phyloP scores from a whole-genome alignment of 2,113 vertebrate species.

The Saguinus midas region DNA sequence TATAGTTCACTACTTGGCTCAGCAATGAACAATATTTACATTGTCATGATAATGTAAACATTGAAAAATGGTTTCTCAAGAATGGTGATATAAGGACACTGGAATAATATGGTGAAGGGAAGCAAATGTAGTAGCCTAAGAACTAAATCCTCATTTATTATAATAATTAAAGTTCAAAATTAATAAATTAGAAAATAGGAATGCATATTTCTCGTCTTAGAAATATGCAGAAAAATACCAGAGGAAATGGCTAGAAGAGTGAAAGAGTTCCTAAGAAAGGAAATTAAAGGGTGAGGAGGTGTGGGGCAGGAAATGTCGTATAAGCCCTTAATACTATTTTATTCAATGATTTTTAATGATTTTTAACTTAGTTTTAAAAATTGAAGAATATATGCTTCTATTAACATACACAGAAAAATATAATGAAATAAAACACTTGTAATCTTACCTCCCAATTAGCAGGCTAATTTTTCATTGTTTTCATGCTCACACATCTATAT shows the following conservation, averaged over 20 bases:
- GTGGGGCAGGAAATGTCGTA: background rate
- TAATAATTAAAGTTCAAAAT: background rate
- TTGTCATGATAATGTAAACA: background rate
- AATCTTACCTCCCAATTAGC: background rate
- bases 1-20: background rate
- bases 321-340: background rate
- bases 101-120: background rate
- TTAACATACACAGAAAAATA: background rate
- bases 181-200: background rate
- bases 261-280: background rate
- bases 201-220: background rate
- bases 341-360: background rate
- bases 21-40: conserved; percentile 2
- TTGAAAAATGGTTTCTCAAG: conserved; percentile 22
- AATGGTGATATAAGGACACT: background rate
- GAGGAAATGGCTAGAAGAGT: background rate
- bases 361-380: conserved; percentile 3
- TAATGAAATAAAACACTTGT: background rate
- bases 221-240: background rate
- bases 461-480: background rate
- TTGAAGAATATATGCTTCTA: background rate
- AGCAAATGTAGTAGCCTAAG: background rate
- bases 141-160: background rate
- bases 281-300: background rate
- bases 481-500: background rate